Percentiles rank a stretch among this genome's conserved stretches.
phyloP scores from a whole-genome alignment of 2,113 vertebrate species.

The Tupaia chinensis region DNA sequence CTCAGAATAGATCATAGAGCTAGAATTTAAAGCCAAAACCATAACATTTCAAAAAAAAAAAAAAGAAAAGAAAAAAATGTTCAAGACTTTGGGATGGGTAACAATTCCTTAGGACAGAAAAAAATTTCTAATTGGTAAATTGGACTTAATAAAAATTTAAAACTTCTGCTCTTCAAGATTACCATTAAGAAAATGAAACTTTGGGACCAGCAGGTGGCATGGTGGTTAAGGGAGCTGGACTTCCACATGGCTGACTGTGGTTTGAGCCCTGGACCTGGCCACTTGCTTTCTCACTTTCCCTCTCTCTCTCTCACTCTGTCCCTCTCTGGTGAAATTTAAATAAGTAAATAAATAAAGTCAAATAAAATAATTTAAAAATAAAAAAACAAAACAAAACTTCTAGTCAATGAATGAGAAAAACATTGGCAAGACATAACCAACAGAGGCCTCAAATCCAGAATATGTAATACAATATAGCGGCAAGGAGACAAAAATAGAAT shows the following conservation, averaged over 20 bases:
- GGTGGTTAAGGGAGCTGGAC: too few species aligned
- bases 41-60: not conserved
- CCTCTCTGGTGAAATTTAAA: too few species aligned
- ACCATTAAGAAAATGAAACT: conserved; percentile 35
- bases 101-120: not conserved
- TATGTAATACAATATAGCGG: not conserved
- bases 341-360: too few species aligned
- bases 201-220: too few species aligned
- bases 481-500: not conserved
- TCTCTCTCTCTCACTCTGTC: too few species aligned
- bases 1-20: not conserved
- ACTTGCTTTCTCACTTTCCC: too few species aligned
- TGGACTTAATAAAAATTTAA: not conserved
- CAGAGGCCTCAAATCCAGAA: not conserved
- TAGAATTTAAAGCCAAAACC: conserved; percentile 22
- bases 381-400: too few species aligned
- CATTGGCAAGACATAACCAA: not conserved
- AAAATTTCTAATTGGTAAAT: not conserved
- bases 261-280: too few species aligned
- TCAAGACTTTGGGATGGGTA: not conserved
- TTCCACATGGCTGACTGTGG: too few species aligned
- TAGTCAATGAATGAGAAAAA: not conserved
- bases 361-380: too few species aligned
- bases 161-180: not conserved
- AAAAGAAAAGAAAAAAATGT: not conserved